Conservation (phyloP, 2,113 vertebrate genomes). For the Chaetops frenatus region DNA sequence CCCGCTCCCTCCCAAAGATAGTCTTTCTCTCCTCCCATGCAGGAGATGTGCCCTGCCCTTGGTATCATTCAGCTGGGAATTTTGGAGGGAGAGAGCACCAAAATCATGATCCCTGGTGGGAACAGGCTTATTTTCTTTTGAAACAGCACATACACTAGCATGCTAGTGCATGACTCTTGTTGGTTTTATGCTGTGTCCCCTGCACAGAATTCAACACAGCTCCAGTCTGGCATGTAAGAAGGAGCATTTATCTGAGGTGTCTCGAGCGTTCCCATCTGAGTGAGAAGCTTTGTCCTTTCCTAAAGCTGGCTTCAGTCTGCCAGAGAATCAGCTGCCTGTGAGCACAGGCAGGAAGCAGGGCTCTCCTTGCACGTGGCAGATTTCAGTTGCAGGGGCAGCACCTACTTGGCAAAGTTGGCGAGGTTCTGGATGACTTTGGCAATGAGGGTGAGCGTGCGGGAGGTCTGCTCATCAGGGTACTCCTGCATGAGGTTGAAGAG, state of each 20-base stretch:
- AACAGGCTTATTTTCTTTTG: background rate
- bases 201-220: background rate
- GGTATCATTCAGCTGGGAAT: background rate
- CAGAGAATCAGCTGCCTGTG: background rate
- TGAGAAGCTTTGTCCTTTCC: background rate
- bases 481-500: constrained; percentile 95
- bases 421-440: constrained; percentile 99
- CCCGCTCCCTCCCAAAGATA: background rate
- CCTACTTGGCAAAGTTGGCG: constrained; percentile 95
- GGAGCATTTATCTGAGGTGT: background rate
- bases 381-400: background rate
- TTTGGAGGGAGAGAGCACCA: background rate
- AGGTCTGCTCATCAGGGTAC: constrained; percentile 90
- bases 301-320: background rate
- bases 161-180: background rate
- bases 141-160: background rate
- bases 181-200: background rate
- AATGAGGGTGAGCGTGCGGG: constrained; percentile 90
- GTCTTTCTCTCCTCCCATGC: background rate
- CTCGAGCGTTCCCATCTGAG: background rate
- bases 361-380: background rate
- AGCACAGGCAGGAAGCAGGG: background rate
- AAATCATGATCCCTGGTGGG: background rate
- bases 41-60: background rate
- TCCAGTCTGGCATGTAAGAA: background rate